Conservation (phyloP, 2,888 invertebrate species). For the Conus canariensis region DNA sequence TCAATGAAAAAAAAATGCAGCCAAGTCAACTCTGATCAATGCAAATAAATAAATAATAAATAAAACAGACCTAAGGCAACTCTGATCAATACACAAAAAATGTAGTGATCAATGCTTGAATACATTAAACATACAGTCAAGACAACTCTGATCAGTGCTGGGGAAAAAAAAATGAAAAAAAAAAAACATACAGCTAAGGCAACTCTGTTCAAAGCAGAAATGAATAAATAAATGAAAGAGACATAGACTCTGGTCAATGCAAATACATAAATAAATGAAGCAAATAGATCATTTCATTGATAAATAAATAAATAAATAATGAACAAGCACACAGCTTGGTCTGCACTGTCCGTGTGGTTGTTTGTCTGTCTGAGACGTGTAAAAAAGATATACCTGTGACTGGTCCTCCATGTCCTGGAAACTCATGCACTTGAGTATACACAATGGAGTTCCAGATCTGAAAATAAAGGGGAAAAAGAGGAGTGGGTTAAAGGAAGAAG, state of each 20-base stretch:
- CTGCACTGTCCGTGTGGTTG: neutral
- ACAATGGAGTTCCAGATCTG: slow-evolving; percentile 67
- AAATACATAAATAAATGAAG: no score
- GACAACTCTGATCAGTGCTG: no score
- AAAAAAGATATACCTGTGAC: slow-evolving; percentile 58
- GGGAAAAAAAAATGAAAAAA: neutral
- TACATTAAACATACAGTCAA: neutral
- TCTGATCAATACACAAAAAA: no score
- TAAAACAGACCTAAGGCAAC: no score
- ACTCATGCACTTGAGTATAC: slow-evolving; percentile 64
- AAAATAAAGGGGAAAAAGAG: neutral
- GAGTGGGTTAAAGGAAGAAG: neutral
- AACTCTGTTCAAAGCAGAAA: neutral
- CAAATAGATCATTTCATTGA: no score
- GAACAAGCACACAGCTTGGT: no score
- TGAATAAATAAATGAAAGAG: neutral
- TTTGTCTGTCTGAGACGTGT: neutral
- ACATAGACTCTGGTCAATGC: no score
- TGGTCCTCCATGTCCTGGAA: slow-evolving; percentile 62
- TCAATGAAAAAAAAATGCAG: neutral
- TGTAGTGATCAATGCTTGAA: no score
- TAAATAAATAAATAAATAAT: no score
- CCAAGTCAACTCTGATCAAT: no score
- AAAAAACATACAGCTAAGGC: no score
- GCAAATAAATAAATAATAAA: no score